Percentiles rank a stretch among this genome's conserved stretches.
These are phyloP conservation scores for Trachops cirrhosus DNA, from an alignment of 2,797 vertebrate species.

Conservation along the genomic window DNA sequence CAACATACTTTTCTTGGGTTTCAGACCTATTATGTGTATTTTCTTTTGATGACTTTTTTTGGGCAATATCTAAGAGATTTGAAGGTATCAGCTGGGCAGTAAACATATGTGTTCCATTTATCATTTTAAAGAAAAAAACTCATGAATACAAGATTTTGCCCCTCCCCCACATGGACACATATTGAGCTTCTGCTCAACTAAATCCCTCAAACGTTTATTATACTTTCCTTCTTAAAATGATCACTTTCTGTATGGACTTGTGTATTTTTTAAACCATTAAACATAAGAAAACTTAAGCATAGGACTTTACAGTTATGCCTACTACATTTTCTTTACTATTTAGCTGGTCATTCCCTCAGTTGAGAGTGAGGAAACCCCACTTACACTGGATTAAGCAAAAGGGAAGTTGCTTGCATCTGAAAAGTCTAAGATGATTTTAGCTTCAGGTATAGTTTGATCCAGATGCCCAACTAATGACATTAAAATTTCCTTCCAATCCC, in stretches of 20 bases:
- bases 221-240: neutral
- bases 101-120: neutral
- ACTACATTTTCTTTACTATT: neutral
- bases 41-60: neutral
- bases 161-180: neutral
- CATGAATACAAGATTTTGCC: neutral
- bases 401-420: neutral
- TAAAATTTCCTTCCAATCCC: neutral
- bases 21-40: neutral
- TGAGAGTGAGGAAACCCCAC: neutral
- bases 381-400: neutral
- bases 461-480: neutral
- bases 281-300: neutral
- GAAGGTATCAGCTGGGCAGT: neutral
- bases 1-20: neutral
- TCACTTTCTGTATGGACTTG: neutral
- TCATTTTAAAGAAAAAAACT: neutral
- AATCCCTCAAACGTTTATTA: neutral
- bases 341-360: neutral
- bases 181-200: neutral
- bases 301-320: neutral
- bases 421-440: neutral
- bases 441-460: neutral
- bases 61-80: neutral
- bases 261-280: neutral